A percentile compares a stretch with the other conserved stretches of the same genome.
These are phyloP conservation scores for Andinoacara biseriatus DNA, from an alignment of 2,113 vertebrate species.

Conservation along the genomic window DNA sequence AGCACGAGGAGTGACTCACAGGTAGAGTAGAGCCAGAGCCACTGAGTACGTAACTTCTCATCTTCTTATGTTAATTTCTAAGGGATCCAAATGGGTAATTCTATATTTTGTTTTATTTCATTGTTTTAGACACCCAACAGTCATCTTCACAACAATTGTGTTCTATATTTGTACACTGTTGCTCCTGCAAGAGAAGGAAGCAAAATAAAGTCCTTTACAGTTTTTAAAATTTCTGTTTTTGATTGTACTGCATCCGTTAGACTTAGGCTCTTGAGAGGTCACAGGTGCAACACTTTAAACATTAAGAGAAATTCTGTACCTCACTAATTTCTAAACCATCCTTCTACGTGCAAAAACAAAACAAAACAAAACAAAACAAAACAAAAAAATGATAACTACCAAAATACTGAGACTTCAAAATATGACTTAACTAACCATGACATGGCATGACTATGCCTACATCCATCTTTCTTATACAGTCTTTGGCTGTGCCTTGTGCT, in stretches of 20 bases:
- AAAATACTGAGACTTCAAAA: too few species aligned
- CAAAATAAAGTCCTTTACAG: neutral
- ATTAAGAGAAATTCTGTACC: neutral
- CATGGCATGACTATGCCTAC: too few species aligned
- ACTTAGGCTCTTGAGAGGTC: neutral
- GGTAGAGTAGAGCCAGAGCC: too few species aligned
- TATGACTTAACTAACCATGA: too few species aligned
- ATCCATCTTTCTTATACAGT: neutral
- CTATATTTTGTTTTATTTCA: neutral
- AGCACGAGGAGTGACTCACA: neutral
- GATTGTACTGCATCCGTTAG: neutral
- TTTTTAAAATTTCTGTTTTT: neutral
- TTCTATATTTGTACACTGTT: neutral
- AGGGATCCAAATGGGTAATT: neutral
- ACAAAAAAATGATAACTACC: neutral
- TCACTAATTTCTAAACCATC: neutral
- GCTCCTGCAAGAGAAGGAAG: neutral
- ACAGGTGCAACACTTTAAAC: neutral
- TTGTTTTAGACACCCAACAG: neutral
- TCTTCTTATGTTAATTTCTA: neutral
- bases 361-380: too few species aligned
- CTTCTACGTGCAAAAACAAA: neutral
- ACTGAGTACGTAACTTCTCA: too few species aligned
- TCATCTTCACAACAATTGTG: neutral
- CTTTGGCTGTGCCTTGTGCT: neutral